phyloP scores from a whole-genome alignment of 2,113 vertebrate species.

The Gopherus evgoodei region DNA sequence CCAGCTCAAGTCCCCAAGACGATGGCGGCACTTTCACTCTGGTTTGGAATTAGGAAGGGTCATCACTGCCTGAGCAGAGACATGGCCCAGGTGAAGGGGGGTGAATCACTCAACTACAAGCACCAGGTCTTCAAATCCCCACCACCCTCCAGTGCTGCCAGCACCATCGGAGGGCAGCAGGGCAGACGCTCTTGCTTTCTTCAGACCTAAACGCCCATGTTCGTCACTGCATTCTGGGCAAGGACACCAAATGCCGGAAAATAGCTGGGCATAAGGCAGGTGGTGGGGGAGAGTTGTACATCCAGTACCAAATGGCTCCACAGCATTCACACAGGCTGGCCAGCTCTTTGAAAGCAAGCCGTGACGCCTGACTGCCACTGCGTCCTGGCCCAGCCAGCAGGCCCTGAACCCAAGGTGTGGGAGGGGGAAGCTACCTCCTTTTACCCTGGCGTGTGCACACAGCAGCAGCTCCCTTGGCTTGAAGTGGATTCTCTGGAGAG shows the following conservation, averaged over 20 bases:
- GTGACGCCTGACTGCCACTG: accelerated
- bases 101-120: neutral
- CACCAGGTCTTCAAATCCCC: neutral
- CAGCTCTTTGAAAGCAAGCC: neutral
- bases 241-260: neutral
- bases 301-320: neutral
- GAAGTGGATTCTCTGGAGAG: neutral
- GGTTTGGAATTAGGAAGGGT: neutral
- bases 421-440: neutral
- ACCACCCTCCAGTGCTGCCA: accelerated
- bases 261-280: too few species aligned
- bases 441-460: neutral
- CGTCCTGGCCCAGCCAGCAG: neutral
- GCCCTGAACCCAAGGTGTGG: neutral
- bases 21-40: accelerated
- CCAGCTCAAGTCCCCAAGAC: accelerated
- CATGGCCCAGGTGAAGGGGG: neutral
- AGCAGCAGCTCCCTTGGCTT: neutral
- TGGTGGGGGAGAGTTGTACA: neutral
- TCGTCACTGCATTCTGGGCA: neutral
- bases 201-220: neutral
- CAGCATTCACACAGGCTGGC: neutral
- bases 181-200: neutral
- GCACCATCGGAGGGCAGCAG: neutral
- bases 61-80: too few species aligned